phyloP scores from a whole-genome alignment of 2,888 invertebrate genomes.

The Coelogynopora nodosa region DNA sequence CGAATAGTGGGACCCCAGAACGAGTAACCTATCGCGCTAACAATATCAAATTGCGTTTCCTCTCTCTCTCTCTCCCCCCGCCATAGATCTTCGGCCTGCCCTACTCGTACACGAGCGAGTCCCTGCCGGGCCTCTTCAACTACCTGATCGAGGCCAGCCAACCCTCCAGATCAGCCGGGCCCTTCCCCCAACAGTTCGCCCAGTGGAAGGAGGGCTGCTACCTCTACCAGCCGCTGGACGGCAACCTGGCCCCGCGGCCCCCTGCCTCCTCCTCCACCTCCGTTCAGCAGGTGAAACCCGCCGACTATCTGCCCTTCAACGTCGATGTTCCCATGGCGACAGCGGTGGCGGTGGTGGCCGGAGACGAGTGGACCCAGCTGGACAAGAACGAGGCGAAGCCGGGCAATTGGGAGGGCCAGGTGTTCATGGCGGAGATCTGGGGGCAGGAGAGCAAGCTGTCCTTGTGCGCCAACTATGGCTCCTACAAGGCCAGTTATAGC shows the following conservation, averaged over 20 bases:
- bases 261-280: not conserved
- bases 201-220: constrained; percentile 63
- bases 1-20: too few species aligned
- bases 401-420: constrained; percentile 56
- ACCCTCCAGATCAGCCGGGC: constrained; percentile 49
- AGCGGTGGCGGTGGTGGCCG: constrained; percentile 59
- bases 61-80: constrained; percentile 58
- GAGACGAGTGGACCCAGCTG: constrained; percentile 59
- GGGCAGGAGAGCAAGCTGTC: constrained; percentile 54
- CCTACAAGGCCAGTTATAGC: constrained; percentile 58
- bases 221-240: constrained; percentile 56
- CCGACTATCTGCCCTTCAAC: constrained; percentile 34
- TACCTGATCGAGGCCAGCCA: constrained; percentile 56
- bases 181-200: constrained; percentile 62
- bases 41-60: constrained; percentile 54
- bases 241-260: constrained; percentile 48
- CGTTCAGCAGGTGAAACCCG: not conserved
- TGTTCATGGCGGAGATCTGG: constrained; percentile 53
- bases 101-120: constrained; percentile 55
- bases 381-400: constrained; percentile 49
- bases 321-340: constrained; percentile 57
- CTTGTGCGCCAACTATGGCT: constrained; percentile 59
- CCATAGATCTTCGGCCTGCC: constrained; percentile 60
- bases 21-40: too few species aligned
- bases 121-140: constrained; percentile 61